A percentile compares a stretch with the other conserved stretches of the same genome.
phyloP scores from a whole-genome alignment of 2,113 vertebrate genomes.

The Vireo altiloquus region DNA sequence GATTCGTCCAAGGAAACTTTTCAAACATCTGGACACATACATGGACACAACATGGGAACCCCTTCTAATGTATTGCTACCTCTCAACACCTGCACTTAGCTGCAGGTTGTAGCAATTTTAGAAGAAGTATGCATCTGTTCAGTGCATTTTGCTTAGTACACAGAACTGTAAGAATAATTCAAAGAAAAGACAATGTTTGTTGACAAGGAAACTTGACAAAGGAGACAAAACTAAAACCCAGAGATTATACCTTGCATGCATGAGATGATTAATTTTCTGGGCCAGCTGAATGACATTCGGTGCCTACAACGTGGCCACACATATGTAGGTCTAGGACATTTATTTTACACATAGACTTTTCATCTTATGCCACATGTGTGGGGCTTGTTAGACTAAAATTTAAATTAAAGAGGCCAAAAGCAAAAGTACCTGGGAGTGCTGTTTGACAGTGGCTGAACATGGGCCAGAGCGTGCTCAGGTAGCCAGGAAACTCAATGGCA shows the following conservation, averaged over 20 bases:
- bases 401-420: neutral
- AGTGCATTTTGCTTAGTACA: neutral
- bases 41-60: neutral
- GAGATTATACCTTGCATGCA: neutral
- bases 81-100: neutral
- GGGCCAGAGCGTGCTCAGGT: neutral
- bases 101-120: neutral
- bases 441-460: neutral
- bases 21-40: neutral
- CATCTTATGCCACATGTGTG: neutral
- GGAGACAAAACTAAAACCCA: neutral
- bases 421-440: neutral
- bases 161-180: neutral
- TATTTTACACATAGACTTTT: neutral
- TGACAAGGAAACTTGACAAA: neutral
- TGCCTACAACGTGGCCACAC: neutral
- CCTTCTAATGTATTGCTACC: neutral
- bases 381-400: neutral
- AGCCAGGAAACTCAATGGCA: neutral
- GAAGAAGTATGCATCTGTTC: neutral
- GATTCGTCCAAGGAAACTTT: neutral
- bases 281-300: neutral
- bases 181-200: neutral
- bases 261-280: neutral
- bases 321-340: neutral